Percentiles rank a stretch among this genome's conserved stretches.
Conservation (phyloP, 2,797 vertebrate species). For the Gymnocypris eckloni region DNA sequence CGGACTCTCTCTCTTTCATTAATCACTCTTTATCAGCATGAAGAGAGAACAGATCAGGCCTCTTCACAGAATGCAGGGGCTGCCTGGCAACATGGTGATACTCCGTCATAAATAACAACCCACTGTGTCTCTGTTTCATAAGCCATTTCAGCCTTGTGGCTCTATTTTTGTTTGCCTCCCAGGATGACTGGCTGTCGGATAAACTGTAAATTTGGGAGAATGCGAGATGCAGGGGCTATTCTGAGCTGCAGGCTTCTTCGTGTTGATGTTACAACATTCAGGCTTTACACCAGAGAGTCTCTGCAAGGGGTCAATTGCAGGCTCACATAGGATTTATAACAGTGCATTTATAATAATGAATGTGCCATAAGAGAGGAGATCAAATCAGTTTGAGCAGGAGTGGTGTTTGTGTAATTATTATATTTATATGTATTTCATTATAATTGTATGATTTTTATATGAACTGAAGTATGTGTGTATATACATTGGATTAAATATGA, state of each 20-base stretch:
- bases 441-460: neutral
- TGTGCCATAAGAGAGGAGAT: slow-evolving; percentile 9
- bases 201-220: slow-evolving; percentile 48
- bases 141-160: slow-evolving; percentile 42
- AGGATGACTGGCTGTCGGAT: slow-evolving; percentile 42
- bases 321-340: slow-evolving; percentile 6
- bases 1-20: slow-evolving; percentile 27
- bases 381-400: neutral
- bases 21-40: slow-evolving; percentile 44
- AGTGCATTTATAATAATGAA: neutral
- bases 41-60: slow-evolving; percentile 39
- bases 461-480: too few relatives aligned
- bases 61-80: slow-evolving; percentile 40
- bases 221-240: slow-evolving; percentile 40
- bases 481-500: neutral
- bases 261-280: slow-evolving; percentile 29
- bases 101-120: slow-evolving; percentile 46
- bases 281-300: slow-evolving; percentile 29
- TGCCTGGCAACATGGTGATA: slow-evolving; percentile 49
- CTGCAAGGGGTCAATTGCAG: slow-evolving; percentile 22
- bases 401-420: neutral
- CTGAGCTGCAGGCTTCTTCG: slow-evolving; percentile 36
- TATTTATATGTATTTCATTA: neutral
- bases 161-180: slow-evolving; percentile 49
- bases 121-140: slow-evolving; percentile 48